Evolutionary conservation across 2,888 invertebrate genomes (phyloP).

Genomic region (Sisyra nigra): DNA sequence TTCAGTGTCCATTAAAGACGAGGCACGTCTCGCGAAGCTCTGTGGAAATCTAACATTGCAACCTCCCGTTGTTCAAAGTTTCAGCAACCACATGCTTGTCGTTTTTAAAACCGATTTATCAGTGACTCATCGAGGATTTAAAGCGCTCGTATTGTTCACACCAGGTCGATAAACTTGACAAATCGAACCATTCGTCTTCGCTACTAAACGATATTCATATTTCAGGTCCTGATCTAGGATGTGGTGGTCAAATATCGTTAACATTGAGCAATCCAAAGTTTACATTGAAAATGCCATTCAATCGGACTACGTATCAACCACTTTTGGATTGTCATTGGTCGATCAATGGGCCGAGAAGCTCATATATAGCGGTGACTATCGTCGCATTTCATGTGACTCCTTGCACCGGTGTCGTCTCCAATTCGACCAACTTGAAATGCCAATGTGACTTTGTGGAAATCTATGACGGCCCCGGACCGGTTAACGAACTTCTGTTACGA

Average conservation of each 20-base stretch:
- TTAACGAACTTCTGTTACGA: slow-evolving; percentile 43
- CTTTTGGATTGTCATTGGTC: slow-evolving; percentile 64
- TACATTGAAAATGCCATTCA: no score
- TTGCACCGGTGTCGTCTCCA: slow-evolving; percentile 23
- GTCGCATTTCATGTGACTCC: slow-evolving; percentile 35
- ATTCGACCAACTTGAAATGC: slow-evolving; percentile 31
- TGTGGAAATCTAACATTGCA: slow-evolving; percentile 44
- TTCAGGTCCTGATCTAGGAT: slow-evolving; percentile 36
- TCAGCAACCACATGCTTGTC: slow-evolving; percentile 38
- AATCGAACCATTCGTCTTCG: slow-evolving; percentile 2
- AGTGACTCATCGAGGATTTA: slow-evolving; percentile 34
- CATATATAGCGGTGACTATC: slow-evolving; percentile 43
- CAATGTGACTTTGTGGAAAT: slow-evolving; percentile 59
- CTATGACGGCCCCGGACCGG: slow-evolving; percentile 51
- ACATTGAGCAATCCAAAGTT: no score
- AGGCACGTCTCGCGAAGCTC: slow-evolving; percentile 33
- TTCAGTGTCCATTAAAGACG: slow-evolving; percentile 19
- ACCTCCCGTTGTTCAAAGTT: slow-evolving; percentile 39
- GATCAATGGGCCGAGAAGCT: slow-evolving; percentile 39
- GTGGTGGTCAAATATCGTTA: slow-evolving; percentile 38
- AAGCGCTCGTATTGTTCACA: slow-evolving; percentile 41
- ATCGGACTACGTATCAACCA: slow-evolving; percentile 32
- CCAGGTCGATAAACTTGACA: slow-evolving; percentile 21
- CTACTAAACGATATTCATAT: no score
- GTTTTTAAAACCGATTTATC: slow-evolving; percentile 29